phyloP scores from a whole-genome alignment of 1,140 invertebrate genomes.

The Delia radicum region DNA sequence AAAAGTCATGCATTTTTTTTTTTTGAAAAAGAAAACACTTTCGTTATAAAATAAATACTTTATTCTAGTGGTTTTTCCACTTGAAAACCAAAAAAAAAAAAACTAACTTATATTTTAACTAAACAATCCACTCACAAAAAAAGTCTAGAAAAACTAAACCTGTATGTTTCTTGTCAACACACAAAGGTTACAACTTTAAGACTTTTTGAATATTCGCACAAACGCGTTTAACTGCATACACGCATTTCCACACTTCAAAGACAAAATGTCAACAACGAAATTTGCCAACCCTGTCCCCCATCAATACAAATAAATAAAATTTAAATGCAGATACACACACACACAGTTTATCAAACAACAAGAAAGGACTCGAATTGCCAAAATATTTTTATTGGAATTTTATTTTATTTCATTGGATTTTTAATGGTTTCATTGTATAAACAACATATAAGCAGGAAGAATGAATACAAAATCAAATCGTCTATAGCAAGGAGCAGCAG shows the following conservation, averaged over 20 bases:
- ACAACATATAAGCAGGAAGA: not conserved
- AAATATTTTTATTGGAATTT: conserved; percentile 57
- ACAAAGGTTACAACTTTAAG: not conserved
- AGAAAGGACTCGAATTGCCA: not conserved
- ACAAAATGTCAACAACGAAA: conserved; percentile 5
- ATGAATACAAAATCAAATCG: no score
- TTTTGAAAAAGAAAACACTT: not conserved
- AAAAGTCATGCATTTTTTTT: no score
- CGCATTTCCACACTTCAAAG: conserved; percentile 23
- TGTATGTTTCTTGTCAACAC: not conserved
- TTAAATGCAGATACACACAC: not conserved
- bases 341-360: conserved; percentile 6
- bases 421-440: conserved; percentile 52
- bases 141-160: not conserved
- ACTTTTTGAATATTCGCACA: not conserved
- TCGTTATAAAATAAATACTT: not conserved
- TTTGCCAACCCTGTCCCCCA: not conserved
- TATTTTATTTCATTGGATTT: conserved; percentile 56
- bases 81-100: not conserved
- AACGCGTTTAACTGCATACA: not conserved
- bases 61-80: not conserved
- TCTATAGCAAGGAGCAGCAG: not conserved
- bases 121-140: not conserved
- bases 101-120: not conserved
- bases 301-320: not conserved